phyloP scores from a whole-genome alignment of 2,113 vertebrate genomes.

The Colius striatus region DNA sequence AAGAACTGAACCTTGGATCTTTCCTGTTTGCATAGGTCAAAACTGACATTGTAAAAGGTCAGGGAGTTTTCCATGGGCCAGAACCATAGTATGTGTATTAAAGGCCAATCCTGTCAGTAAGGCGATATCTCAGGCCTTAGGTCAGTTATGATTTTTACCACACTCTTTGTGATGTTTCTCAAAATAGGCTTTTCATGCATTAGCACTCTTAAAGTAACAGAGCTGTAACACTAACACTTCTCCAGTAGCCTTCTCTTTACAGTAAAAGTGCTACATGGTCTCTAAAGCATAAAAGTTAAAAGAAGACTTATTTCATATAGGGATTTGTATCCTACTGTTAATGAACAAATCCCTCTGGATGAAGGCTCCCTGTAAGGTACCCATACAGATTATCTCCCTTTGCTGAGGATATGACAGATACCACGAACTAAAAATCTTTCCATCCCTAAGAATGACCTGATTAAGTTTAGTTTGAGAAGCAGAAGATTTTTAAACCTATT shows the following conservation, averaged over 20 bases:
- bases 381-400: not conserved
- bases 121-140: not conserved
- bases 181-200: not conserved
- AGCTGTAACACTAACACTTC: not conserved
- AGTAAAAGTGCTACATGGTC: not conserved
- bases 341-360: not conserved
- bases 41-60: not conserved
- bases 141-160: not conserved
- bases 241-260: not conserved
- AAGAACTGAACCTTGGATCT: not conserved
- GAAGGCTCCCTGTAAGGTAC: not conserved
- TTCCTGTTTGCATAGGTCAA: not conserved
- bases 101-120: not conserved
- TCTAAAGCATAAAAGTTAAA: not conserved
- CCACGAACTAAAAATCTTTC: not conserved
- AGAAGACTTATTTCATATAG: not conserved
- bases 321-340: not conserved
- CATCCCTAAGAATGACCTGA: not conserved
- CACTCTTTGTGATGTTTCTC: not conserved
- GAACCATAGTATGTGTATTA: not conserved
- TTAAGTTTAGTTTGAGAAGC: conserved; percentile 10
- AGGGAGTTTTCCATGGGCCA: not conserved
- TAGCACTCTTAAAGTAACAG: not conserved
- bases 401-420: not conserved
- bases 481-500: conserved; percentile 49